Conservation (phyloP, 2,113 vertebrate species). For the Dinomys branickii region DNA sequence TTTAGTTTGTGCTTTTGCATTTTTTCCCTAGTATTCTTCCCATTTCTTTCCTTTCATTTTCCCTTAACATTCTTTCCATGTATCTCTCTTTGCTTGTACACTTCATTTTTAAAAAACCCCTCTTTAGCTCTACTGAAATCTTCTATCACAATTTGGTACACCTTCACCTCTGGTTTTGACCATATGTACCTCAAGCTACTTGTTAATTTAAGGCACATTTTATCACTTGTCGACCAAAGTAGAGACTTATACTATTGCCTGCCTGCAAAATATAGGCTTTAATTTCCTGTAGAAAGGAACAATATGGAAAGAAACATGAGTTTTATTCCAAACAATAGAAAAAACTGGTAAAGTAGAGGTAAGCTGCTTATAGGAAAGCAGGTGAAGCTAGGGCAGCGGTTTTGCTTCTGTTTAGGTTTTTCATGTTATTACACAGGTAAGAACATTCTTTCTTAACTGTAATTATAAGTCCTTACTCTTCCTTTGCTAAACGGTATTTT, state of each 20-base stretch:
- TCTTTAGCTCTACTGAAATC: not conserved
- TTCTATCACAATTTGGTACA: slow-evolving; percentile 59
- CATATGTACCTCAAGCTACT: slow-evolving; percentile 70
- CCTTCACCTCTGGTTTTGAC: slow-evolving; percentile 68
- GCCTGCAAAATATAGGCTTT: slow-evolving; percentile 77
- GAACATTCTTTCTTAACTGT: not conserved
- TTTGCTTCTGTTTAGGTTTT: slow-evolving; percentile 19
- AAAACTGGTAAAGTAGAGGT: slow-evolving; percentile 46
- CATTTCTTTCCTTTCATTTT: not conserved
- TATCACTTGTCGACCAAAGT: slow-evolving; percentile 67
- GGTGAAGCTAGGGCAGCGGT: not conserved
- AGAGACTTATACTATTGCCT: slow-evolving; percentile 53
- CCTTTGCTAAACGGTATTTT: not conserved
- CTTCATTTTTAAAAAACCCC: not conserved
- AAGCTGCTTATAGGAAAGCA: not conserved
- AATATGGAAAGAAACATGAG: slow-evolving; percentile 71
- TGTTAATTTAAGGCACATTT: slow-evolving; percentile 79
- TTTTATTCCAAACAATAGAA: slow-evolving; percentile 70
- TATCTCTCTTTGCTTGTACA: not conserved
- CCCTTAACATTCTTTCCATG: not conserved
- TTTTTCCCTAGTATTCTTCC: not conserved
- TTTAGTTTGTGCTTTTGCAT: not conserved
- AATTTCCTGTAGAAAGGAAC: slow-evolving; percentile 83
- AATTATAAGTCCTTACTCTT: not conserved
- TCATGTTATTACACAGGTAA: not conserved